Conservation (phyloP, 2,888 invertebrate genomes). For the Fragum sueziense region DNA sequence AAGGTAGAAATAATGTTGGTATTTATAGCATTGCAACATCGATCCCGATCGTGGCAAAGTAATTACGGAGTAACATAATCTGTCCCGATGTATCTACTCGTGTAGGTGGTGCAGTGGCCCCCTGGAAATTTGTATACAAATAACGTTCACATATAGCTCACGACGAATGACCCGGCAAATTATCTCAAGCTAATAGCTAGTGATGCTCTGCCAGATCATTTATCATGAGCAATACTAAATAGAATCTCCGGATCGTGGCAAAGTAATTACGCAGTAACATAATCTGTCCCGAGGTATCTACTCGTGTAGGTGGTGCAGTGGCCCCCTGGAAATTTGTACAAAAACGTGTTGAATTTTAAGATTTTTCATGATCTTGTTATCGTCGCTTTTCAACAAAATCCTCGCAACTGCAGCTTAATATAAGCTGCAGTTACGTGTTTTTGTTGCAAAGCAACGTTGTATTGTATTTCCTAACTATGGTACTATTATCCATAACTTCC, state of each 20-base stretch:
- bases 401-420: too few relatives aligned
- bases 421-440: too few relatives aligned
- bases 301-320: slow-evolving; percentile 69
- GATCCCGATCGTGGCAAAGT: slow-evolving; percentile 61
- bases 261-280: slow-evolving; percentile 66
- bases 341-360: neutral
- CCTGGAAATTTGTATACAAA: too few relatives aligned
- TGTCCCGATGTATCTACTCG: slow-evolving; percentile 70
- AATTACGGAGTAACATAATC: slow-evolving; percentile 63
- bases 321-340: slow-evolving; percentile 46
- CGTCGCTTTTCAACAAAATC: too few relatives aligned
- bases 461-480: neutral
- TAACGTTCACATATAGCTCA: too few relatives aligned
- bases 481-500: too few relatives aligned
- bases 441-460: neutral
- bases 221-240: too few relatives aligned
- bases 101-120: slow-evolving; percentile 66
- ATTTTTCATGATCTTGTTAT: neutral
- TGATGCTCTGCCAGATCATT: too few relatives aligned
- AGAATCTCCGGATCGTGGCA: slow-evolving; percentile 28
- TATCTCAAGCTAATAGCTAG: too few relatives aligned
- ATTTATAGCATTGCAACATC: too few relatives aligned
- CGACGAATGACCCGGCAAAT: too few relatives aligned
- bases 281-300: slow-evolving; percentile 69
- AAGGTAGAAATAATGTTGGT: neutral